Evolutionary conservation across 2,888 invertebrate genomes (phyloP), one percentile per base, ranked within the genome.

Genomic region (Keiferia lycopersicella): DNA sequence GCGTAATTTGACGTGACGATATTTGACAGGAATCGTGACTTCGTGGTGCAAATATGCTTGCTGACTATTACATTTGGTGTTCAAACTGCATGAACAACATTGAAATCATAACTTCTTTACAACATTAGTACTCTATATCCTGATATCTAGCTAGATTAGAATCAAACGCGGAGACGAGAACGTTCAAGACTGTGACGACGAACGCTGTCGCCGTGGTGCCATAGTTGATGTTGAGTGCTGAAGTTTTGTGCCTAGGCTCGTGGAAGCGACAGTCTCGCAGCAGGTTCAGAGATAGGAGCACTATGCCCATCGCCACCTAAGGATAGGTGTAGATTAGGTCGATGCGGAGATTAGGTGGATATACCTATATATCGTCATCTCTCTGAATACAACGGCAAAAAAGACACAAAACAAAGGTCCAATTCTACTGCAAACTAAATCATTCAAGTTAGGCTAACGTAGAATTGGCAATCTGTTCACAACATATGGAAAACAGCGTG

Each of bases 101-200:
- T 41, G 41, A 41, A 41, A 14, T 41, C 11, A 41, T 14, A 1
- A 14, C n/a, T 45, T 45, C 3, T 45, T 45, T 4, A 53, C 18
- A 60, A 60, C 38, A 56, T 22, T 53, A 20, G 39, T 53, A 56
- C 8, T 62, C 53, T 2, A 53, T 11, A 50, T 87, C 82, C 41
- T 82, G 64, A 80, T 93, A 93, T 84, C 87, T 87, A 65, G 94
- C 93, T 67, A 94, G 86, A 4, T 93, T 93, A n/a, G 96, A 95
- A 86, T 96, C 96, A 80, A 96, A 96, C 59, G 96, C 94, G 38
- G 96, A 94, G 69, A 96, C 95, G 61, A 96, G 88, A 34, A 96
- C 88, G 83, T 97, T 97, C 56, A 96, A 84, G 57, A 94, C 94
- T 6, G 96, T 96, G 62, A 96, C 94, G 66, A 94, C 81, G 81